These are phyloP conservation scores for Anoura caudifer DNA, from an alignment of 2,113 vertebrate genomes.

Conservation along the genomic window DNA sequence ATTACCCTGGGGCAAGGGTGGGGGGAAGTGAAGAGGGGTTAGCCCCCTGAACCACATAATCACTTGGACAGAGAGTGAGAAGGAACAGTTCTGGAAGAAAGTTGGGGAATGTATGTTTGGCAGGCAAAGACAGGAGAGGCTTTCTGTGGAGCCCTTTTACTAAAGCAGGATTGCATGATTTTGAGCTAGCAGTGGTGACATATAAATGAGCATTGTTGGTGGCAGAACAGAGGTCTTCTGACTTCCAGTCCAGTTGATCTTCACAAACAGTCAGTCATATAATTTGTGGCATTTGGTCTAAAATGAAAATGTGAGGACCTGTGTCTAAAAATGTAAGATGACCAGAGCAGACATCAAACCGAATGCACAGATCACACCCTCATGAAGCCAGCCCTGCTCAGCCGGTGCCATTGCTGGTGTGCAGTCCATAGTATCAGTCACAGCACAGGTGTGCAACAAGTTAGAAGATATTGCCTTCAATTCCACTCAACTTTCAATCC, in stretches of 20 bases:
- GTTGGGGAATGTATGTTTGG: neutral
- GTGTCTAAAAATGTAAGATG: neutral
- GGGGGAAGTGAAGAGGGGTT: neutral
- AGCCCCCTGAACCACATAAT: neutral
- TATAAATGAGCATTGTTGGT: neutral
- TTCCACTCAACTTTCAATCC: neutral
- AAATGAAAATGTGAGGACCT: neutral
- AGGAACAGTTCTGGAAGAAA: neutral
- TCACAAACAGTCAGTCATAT: neutral
- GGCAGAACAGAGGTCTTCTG: neutral
- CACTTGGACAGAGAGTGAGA: neutral
- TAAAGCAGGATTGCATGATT: neutral
- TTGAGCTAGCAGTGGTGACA: neutral
- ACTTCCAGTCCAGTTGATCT: neutral
- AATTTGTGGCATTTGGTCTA: neutral
- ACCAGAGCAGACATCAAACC: neutral
- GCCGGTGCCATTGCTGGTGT: neutral
- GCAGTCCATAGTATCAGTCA: neutral
- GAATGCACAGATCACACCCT: neutral
- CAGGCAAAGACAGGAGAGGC: neutral
- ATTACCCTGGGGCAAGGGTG: neutral
- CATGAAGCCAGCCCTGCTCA: neutral
- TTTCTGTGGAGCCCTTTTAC: neutral
- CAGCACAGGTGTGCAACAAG: neutral
- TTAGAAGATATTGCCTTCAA: neutral